Evolutionary conservation across 92 coral and sea anemone species (phyloP).

Genomic region (Virgularia gustaviana): DNA sequence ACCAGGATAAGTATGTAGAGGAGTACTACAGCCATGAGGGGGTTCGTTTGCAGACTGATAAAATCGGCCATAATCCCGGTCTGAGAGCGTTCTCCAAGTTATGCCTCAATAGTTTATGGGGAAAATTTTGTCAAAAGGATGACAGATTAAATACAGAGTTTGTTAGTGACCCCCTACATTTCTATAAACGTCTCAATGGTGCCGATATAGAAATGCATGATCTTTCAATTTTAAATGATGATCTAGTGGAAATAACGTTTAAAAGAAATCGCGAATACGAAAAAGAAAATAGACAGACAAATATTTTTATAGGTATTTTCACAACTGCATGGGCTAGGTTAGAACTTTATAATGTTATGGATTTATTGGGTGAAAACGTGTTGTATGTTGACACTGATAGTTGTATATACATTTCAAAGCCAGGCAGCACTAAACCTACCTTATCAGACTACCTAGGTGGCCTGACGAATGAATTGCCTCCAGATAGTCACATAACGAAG

Average conservation of each 20-base stretch:
- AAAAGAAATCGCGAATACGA: constrained; percentile 40
- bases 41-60: background rate
- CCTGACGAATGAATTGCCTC: constrained; percentile 26
- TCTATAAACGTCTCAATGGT: constrained; percentile 33
- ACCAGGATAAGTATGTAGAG: background rate
- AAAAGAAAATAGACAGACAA: constrained; percentile 25
- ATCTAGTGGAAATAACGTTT: constrained; percentile 40
- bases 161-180: constrained; percentile 18
- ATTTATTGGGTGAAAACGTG: constrained; percentile 9
- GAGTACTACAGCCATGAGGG: constrained; percentile 9
- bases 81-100: constrained; percentile 4
- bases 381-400: constrained; percentile 34
- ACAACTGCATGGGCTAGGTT: constrained; percentile 54
- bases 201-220: constrained; percentile 37
- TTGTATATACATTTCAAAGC: constrained; percentile 14
- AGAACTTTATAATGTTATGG: constrained; percentile 32
- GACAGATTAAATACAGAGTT: constrained; percentile 34
- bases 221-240: constrained; percentile 31
- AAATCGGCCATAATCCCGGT: background rate
- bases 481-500: constrained; percentile 10
- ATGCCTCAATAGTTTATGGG: constrained; percentile 43
- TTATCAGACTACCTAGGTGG: constrained; percentile 33
- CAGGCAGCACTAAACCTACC: constrained; percentile 7
- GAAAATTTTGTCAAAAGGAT: constrained; percentile 14
- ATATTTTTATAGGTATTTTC: constrained; percentile 43